Conservation (phyloP, 1,140 invertebrate species). For the Musca vetustissima region DNA sequence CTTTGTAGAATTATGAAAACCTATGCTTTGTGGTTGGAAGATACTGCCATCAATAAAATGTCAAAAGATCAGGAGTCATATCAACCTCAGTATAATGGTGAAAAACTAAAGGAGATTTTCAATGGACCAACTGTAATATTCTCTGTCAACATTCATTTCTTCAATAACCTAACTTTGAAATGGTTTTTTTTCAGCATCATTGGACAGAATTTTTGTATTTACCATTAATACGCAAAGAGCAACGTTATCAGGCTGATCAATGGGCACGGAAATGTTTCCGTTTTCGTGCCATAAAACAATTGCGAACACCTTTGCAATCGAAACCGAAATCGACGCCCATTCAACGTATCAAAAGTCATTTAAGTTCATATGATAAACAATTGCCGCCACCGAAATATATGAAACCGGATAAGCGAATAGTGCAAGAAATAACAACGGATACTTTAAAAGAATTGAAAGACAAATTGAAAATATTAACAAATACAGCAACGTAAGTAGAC, state of each 20-base stretch:
- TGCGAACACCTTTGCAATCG: constrained; percentile 35
- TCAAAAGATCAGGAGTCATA: constrained; percentile 56
- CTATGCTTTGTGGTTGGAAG: constrained; percentile 76
- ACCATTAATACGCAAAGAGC: constrained; percentile 59
- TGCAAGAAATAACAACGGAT: constrained; percentile 29
- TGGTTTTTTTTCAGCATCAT: constrained; percentile 51
- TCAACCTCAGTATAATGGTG: constrained; percentile 70
- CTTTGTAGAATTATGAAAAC: constrained; percentile 64
- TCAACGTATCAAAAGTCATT: constrained; percentile 61
- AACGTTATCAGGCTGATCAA: constrained; percentile 57
- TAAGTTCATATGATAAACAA: constrained; percentile 67
- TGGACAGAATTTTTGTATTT: constrained; percentile 73
- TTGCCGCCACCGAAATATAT: constrained; percentile 44
- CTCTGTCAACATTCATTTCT: no score
- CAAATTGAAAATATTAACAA: constrained; percentile 35
- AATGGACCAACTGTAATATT: constrained; percentile 47
- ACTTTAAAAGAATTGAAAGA: constrained; percentile 32
- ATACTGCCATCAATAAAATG: constrained; percentile 63
- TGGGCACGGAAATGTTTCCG: constrained; percentile 56
- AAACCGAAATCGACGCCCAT: constrained; percentile 53
- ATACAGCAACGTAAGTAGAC: constrained; percentile 47
- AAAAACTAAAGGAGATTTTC: constrained; percentile 57
- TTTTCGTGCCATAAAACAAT: constrained; percentile 25
- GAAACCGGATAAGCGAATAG: constrained; percentile 24
- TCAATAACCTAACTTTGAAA: background rate